phyloP scores from a whole-genome alignment of 2,797 vertebrate genomes.

The Anguilla obscura region DNA sequence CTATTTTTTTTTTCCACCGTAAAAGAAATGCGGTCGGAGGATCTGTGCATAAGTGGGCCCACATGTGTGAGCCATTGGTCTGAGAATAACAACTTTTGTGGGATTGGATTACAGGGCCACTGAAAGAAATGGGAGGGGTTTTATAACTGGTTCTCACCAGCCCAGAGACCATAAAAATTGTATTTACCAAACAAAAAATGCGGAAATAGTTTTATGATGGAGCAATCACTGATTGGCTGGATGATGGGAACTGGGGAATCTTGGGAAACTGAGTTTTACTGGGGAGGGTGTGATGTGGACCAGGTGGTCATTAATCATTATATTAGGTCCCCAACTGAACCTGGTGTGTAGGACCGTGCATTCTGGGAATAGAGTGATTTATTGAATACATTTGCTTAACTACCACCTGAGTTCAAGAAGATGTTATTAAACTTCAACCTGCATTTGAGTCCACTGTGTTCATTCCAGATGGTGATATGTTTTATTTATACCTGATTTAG shows the following conservation, averaged over 20 bases:
- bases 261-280: neutral
- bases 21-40: neutral
- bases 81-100: conserved; percentile 51
- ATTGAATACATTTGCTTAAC: neutral
- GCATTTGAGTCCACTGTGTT: neutral
- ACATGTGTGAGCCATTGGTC: conserved; percentile 45
- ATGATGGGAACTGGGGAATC: conserved; percentile 11
- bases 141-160: conserved; percentile 33
- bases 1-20: conserved; percentile 13
- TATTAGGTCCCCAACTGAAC: neutral
- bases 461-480: neutral
- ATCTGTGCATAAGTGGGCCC: conserved; percentile 45
- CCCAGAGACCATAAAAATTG: conserved; percentile 20
- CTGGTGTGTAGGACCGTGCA: neutral
- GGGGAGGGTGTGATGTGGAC: neutral
- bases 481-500: neutral
- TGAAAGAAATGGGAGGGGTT: conserved; percentile 29
- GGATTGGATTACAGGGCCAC: conserved; percentile 40
- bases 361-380: neutral
- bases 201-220: neutral
- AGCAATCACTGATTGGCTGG: neutral
- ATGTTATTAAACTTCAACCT: neutral
- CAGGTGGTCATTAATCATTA: neutral
- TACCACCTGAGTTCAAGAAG: neutral
- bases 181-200: conserved; percentile 26